Percentiles rank a stretch among this genome's conserved stretches.
These are phyloP conservation scores for Phortica okadai DNA, from an alignment of 2,888 invertebrate genomes.

Conservation along the genomic window DNA sequence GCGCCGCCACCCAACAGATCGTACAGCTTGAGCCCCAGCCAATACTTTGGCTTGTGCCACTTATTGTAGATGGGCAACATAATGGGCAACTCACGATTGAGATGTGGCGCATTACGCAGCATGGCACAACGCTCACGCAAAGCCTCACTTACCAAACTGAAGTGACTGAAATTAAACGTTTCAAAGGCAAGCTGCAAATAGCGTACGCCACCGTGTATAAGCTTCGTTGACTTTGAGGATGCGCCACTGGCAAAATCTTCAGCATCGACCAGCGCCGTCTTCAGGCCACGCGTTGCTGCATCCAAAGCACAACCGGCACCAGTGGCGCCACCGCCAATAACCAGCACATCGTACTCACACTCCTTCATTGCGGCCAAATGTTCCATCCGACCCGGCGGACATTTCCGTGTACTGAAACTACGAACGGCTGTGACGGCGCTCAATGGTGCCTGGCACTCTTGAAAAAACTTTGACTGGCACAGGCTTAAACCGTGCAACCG, in stretches of 20 bases:
- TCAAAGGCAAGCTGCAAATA: constrained; percentile 96
- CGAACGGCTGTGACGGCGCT: constrained; percentile 33
- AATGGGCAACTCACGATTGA: constrained; percentile 94
- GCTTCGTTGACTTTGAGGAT: constrained; percentile 93
- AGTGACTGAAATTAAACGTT: constrained; percentile 81
- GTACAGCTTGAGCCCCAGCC: constrained; percentile 95
- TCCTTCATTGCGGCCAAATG: constrained; percentile 4
- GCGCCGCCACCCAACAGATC: constrained; percentile 90
- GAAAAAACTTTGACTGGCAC: constrained; percentile 1
- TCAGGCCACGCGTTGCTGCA: constrained; percentile 91
- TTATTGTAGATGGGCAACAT: constrained; percentile 95
- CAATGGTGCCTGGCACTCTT: too few relatives aligned
- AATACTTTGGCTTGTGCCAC: constrained; percentile 98
- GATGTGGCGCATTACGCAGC: constrained; percentile 97
- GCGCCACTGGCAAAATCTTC: constrained; percentile 96
- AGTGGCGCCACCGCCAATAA: constrained; percentile 30
- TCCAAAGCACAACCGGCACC: constrained; percentile 96
- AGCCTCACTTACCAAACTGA: constrained; percentile 82
- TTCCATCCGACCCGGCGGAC: constrained; percentile 21
- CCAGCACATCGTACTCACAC: constrained; percentile 18
- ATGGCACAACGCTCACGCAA: constrained; percentile 17
- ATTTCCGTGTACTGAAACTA: not conserved
- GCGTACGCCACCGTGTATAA: constrained; percentile 97
- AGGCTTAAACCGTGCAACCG: constrained; percentile 10
- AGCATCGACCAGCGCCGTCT: constrained; percentile 92